Evolutionary conservation across 2,888 invertebrate species (phyloP), one percentile per base, ranked within the genome.

Genomic region (Dysmachus trigonus): DNA sequence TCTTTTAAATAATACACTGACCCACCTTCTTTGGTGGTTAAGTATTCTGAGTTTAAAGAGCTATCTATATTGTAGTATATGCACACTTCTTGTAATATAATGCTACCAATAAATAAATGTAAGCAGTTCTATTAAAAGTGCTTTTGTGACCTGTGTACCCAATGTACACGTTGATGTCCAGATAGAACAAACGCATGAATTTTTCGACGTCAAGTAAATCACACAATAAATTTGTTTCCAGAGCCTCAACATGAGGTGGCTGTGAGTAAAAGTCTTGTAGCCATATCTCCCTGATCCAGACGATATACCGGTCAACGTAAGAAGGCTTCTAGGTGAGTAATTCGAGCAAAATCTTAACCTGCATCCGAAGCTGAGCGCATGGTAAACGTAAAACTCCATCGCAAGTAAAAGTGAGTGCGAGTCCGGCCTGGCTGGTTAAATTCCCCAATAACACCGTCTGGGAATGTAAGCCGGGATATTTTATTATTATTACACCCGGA

Each of bases 401-500:
- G 62, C 62, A 62, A 62, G 62, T 62, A 62, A 62, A 62, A 62
- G 62, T 62, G 62, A 62, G 62, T 62, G 10, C 62, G 73, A 79
- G 30, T 79, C 79, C 79, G 30, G n/a, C 27, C 22, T 3, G 76
- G 38, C 33, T 76, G 15, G 51, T 5, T 47, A 47, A 79, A 51
- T 79, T 47, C 79, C 79, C 38, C 79, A 38, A 79, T 38, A 47
- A 79, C 79, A 79, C 27, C 47, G 79, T 79, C 79, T 79, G 79
- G 51, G 79, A 79, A 79, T 79, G 79, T 47, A 79, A 22, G 35
- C 30, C 79, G 51, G 79, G 79, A 51, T 79, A 51, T 51, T 79
- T 79, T 79, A 79, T 79, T 79, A 79, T 79, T 79, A 79, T 79
- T 79, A 79, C 79, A 27, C 13, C 27, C 13, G 31, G 79, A 79